A percentile compares a stretch with the other conserved stretches of the same genome.
These are phyloP conservation scores for Drosophila fuyamai DNA, from an alignment of 1,140 invertebrate genomes.

Conservation along the genomic window DNA sequence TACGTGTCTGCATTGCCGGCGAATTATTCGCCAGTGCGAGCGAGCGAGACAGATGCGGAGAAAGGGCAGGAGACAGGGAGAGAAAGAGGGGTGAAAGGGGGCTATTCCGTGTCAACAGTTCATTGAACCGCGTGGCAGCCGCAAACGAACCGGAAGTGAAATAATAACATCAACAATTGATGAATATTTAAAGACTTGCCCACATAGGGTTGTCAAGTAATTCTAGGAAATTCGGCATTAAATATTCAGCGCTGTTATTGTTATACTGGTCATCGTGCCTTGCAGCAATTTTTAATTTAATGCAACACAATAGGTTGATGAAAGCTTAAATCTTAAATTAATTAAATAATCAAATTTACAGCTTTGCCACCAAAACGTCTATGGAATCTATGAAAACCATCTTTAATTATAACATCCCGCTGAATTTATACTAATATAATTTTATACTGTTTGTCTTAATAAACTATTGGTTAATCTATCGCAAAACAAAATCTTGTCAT, in stretches of 20 bases:
- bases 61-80: neutral
- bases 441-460: too few relatives aligned
- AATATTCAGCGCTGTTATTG: conserved; percentile 3
- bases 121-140: conserved; percentile 43
- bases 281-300: neutral
- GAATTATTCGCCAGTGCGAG: conserved; percentile 25
- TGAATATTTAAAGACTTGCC: conserved; percentile 43
- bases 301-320: neutral
- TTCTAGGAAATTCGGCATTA: conserved; percentile 4
- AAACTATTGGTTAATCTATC: too few relatives aligned
- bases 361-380: neutral
- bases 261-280: neutral
- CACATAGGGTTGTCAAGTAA: conserved; percentile 9
- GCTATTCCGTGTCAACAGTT: conserved; percentile 39
- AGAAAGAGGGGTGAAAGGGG: neutral
- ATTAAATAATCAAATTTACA: too few relatives aligned
- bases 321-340: neutral
- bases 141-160: conserved; percentile 39
- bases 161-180: conserved; percentile 60
- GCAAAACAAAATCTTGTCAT: too few relatives aligned
- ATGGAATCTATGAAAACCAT: too few relatives aligned
- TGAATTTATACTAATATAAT: too few relatives aligned
- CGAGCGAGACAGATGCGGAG: conserved; percentile 1
- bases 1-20: conserved; percentile 27
- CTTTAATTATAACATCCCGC: too few relatives aligned